A percentile compares a stretch with the other conserved stretches of the same genome.
Conservation (phyloP, 2,113 vertebrate species). For the Onychostruthus taczanowskii region DNA sequence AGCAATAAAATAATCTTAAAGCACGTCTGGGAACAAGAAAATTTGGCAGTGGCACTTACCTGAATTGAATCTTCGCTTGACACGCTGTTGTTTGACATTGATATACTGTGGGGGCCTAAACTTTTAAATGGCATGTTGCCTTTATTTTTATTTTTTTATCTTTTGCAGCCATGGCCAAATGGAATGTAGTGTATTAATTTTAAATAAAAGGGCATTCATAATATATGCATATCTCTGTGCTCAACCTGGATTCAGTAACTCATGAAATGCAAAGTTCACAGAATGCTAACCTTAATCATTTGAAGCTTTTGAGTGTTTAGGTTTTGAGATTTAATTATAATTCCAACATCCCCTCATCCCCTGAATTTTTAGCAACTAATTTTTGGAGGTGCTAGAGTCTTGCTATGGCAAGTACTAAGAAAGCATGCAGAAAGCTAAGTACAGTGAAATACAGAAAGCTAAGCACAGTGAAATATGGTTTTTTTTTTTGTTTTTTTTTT, state of each 20-base stretch:
- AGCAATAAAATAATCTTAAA: slow-evolving; percentile 89
- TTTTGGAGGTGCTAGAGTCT: background rate
- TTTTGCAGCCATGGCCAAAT: background rate
- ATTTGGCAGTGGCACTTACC: slow-evolving; percentile 86
- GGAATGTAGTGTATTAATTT: slow-evolving; percentile 26
- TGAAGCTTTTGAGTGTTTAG: slow-evolving; percentile 51
- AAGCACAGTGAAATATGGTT: background rate
- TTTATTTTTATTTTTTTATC: background rate
- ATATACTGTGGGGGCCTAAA: slow-evolving; percentile 73
- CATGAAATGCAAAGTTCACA: slow-evolving; percentile 44
- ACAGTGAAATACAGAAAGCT: background rate
- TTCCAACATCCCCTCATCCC: background rate
- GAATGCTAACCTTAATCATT: slow-evolving; percentile 52
- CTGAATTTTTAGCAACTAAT: background rate
- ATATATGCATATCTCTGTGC: slow-evolving; percentile 1
- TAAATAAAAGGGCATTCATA: slow-evolving; percentile 52
- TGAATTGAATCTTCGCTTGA: slow-evolving; percentile 85
- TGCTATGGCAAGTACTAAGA: background rate
- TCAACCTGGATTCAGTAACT: slow-evolving; percentile 35
- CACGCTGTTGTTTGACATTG: slow-evolving; percentile 80
- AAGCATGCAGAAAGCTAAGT: background rate
- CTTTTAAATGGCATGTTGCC: slow-evolving; percentile 61
- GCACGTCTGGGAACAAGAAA: slow-evolving; percentile 83
- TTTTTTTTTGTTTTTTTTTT: background rate
- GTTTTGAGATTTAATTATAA: slow-evolving; percentile 45